A percentile compares a stretch with the other conserved stretches of the same genome.
These are phyloP conservation scores for Corythornis cristatus DNA, from an alignment of 2,113 vertebrate genomes.

Conservation along the genomic window DNA sequence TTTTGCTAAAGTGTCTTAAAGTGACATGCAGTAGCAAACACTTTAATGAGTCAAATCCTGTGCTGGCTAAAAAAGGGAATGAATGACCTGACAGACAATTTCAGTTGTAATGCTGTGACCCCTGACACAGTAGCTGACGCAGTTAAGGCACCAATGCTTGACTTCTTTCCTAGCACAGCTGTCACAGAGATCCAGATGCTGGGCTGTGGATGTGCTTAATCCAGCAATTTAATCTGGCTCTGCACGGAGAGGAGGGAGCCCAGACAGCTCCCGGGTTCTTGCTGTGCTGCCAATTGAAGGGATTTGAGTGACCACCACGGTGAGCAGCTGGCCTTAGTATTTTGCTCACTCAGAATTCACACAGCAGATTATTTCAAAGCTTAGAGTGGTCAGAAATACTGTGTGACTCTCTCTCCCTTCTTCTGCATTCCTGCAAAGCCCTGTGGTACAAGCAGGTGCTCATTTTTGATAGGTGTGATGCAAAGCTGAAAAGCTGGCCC, in stretches of 20 bases:
- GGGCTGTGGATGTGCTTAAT: slow-evolving; percentile 16
- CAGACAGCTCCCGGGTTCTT: background rate
- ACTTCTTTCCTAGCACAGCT: slow-evolving; percentile 40
- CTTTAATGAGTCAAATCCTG: background rate
- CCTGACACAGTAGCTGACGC: background rate
- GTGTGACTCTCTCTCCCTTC: background rate
- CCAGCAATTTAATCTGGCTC: slow-evolving; percentile 55
- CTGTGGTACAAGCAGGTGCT: background rate
- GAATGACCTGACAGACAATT: background rate
- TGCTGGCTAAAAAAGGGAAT: background rate
- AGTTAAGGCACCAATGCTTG: background rate
- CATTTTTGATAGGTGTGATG: background rate
- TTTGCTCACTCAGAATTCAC: background rate
- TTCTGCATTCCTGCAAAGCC: background rate
- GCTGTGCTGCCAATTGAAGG: slow-evolving; percentile 11
- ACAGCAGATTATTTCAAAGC: background rate
- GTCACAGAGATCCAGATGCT: slow-evolving; percentile 11
- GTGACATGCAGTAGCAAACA: background rate
- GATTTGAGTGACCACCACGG: background rate
- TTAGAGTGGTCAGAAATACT: background rate
- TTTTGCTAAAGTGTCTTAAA: background rate
- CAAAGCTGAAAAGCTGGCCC: background rate
- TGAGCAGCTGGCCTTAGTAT: background rate
- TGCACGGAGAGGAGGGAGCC: slow-evolving; percentile 7
- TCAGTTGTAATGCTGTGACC: background rate